These are phyloP conservation scores for Channallabes apus DNA, from an alignment of 2,797 vertebrate species.

Conservation along the genomic window DNA sequence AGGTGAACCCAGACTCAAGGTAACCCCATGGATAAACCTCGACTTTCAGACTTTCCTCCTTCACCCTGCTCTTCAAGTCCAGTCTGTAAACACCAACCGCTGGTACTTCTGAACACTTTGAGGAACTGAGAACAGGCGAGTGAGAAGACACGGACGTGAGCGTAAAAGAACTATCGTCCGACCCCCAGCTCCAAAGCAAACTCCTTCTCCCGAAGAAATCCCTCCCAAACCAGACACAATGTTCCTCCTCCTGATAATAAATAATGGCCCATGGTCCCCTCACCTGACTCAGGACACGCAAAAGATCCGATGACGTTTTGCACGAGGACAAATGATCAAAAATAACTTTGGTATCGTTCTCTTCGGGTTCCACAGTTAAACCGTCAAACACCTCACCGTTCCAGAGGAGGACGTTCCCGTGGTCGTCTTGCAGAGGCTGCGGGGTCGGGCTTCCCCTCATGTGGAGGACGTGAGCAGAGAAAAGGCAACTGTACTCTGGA, in stretches of 20 bases:
- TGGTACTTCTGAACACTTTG: conserved; percentile 85
- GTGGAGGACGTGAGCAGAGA: conserved; percentile 91
- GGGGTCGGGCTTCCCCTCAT: conserved; percentile 83
- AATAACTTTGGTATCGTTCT: conserved; percentile 85
- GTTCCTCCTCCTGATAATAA: conserved; percentile 82
- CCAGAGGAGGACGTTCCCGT: conserved; percentile 85
- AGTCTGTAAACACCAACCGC: conserved; percentile 84
- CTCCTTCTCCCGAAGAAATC: conserved; percentile 94
- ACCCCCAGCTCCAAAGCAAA: conserved; percentile 84
- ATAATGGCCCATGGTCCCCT: conserved; percentile 89
- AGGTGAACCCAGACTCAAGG: conserved; percentile 37
- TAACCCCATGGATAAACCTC: conserved; percentile 81
- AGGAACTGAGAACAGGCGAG: conserved; percentile 29
- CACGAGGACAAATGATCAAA: conserved; percentile 73
- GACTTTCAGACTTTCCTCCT: conserved; percentile 66
- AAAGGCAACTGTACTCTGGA: conserved; percentile 73
- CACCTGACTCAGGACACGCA: conserved; percentile 77
- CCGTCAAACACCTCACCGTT: conserved; percentile 94
- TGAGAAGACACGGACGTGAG: conserved; percentile 77
- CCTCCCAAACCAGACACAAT: conserved; percentile 91
- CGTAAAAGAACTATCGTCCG: conserved; percentile 59
- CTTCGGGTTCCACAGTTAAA: conserved; percentile 68
- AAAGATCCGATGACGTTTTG: conserved; percentile 69
- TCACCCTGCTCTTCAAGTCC: conserved; percentile 72
- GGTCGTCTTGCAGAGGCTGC: conserved; percentile 83